Percentiles rank a stretch among this genome's conserved stretches.
Evolutionary conservation across 64 coral and sea anemone species (phyloP).

Genomic region (Platygyra sinensis): DNA sequence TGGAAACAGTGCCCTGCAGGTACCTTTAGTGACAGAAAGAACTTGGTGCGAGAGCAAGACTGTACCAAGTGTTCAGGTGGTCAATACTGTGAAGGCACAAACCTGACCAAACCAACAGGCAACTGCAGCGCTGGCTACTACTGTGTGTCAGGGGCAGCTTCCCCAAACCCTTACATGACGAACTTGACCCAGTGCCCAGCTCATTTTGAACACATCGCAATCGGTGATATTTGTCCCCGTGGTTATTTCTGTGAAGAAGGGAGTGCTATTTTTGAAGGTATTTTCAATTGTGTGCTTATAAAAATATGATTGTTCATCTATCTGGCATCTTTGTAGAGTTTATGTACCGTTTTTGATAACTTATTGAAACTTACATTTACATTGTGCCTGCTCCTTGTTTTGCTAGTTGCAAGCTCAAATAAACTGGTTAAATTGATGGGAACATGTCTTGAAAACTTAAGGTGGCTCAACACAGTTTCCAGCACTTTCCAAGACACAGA

Average conservation of each 20-base stretch:
- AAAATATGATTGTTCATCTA: too few relatives aligned
- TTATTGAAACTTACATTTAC: too few relatives aligned
- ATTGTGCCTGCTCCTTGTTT: not conserved
- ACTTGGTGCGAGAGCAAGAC: slow-evolving; percentile 77
- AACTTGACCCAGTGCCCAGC: slow-evolving; percentile 93
- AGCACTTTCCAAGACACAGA: too few relatives aligned
- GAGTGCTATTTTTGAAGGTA: slow-evolving; percentile 84
- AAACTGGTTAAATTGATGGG: not conserved
- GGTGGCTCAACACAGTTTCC: too few relatives aligned
- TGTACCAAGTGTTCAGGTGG: slow-evolving; percentile 90
- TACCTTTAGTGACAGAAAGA: slow-evolving; percentile 68
- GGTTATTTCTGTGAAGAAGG: slow-evolving; percentile 78
- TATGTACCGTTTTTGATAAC: too few relatives aligned
- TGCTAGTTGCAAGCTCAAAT: not conserved
- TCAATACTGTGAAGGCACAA: slow-evolving; percentile 80
- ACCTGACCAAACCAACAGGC: slow-evolving; percentile 80
- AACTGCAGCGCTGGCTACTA: slow-evolving; percentile 87
- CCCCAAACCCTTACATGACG: slow-evolving; percentile 84
- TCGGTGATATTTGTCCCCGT: slow-evolving; percentile 90
- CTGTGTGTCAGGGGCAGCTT: slow-evolving; percentile 82
- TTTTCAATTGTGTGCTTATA: too few relatives aligned
- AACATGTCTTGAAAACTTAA: too few relatives aligned
- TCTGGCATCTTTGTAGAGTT: too few relatives aligned
- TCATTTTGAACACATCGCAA: slow-evolving; percentile 67
- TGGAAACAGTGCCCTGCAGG: slow-evolving; percentile 91